phyloP scores from a whole-genome alignment of 2,797 vertebrate genomes.

The Leptoclinus maculatus region DNA sequence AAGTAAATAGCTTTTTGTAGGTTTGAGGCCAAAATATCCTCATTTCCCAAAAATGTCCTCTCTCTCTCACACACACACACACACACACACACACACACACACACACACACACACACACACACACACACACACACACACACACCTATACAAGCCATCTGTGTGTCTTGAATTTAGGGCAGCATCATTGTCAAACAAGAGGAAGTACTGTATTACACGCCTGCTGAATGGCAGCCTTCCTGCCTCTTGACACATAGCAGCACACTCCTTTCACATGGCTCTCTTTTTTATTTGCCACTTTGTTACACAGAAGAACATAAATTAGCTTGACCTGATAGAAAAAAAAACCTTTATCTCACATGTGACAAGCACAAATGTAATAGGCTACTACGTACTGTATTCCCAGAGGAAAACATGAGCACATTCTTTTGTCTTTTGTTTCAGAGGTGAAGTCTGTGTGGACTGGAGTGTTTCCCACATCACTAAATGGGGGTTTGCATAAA shows the following conservation, averaged over 20 bases:
- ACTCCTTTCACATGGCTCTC: slow-evolving; percentile 36
- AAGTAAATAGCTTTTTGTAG: background rate
- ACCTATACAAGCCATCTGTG: slow-evolving; percentile 17
- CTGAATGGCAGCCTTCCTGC: slow-evolving; percentile 60
- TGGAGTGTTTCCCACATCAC: slow-evolving; percentile 48
- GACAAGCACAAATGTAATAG: slow-evolving; percentile 6
- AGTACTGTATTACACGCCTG: slow-evolving; percentile 56
- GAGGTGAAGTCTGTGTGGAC: slow-evolving; percentile 27
- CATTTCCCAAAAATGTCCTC: background rate
- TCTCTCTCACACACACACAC: background rate
- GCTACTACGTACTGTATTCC: slow-evolving; percentile 3
- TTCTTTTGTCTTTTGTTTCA: slow-evolving; percentile 56
- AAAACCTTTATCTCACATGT: slow-evolving; percentile 33
- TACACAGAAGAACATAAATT: slow-evolving; percentile 52
- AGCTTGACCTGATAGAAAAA: slow-evolving; percentile 46
- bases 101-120: background rate
- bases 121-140: background rate
- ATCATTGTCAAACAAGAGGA: slow-evolving; percentile 48
- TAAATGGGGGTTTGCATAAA: slow-evolving; percentile 31
- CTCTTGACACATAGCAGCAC: slow-evolving; percentile 31
- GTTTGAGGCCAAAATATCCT: background rate
- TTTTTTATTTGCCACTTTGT: slow-evolving; percentile 44
- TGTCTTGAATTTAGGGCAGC: slow-evolving; percentile 64
- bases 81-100: background rate
- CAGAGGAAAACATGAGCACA: slow-evolving; percentile 36